Evolutionary conservation across 2,797 vertebrate species (phyloP).

Genomic region (Pitangus sulphuratus): DNA sequence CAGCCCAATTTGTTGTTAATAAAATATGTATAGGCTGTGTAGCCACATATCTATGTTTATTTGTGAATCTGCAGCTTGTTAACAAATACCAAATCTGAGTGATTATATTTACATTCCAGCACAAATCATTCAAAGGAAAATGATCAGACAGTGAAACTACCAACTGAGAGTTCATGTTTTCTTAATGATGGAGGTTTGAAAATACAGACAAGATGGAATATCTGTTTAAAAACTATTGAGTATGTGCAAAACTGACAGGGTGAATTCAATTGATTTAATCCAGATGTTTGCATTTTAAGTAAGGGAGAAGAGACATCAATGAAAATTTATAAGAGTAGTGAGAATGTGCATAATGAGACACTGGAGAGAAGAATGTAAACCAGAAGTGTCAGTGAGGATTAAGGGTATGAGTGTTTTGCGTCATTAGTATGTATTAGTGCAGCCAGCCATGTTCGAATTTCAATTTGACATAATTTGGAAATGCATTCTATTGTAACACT

Average conservation of each 20-base stretch:
- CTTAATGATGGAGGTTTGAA: conserved; percentile 11
- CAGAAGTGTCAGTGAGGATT: conserved; percentile 42
- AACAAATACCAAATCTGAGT: not conserved
- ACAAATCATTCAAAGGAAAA: conserved; percentile 22
- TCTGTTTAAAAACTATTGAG: not conserved
- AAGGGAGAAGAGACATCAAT: conserved; percentile 9
- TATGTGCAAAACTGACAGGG: not conserved
- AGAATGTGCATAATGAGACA: conserved; percentile 28
- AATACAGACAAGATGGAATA: not conserved
- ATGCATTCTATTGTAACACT: not conserved
- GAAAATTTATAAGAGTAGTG: conserved; percentile 36
- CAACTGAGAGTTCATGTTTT: not conserved
- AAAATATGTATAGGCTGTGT: not conserved
- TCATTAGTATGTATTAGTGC: conserved; percentile 31
- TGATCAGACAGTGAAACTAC: not conserved
- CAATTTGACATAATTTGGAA: conserved; percentile 45
- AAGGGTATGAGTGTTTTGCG: not conserved
- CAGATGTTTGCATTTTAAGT: conserved; percentile 56
- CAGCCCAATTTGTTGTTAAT: not conserved
- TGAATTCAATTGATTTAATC: conserved; percentile 49
- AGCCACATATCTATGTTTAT: not conserved
- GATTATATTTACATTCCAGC: not conserved
- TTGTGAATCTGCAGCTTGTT: not conserved
- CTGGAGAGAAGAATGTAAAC: conserved; percentile 36
- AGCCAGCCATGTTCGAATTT: conserved; percentile 36